A percentile compares a stretch with the other conserved stretches of the same genome.
Evolutionary conservation across 2,797 vertebrate species (phyloP).

Genomic region (Artibeus lituratus): DNA sequence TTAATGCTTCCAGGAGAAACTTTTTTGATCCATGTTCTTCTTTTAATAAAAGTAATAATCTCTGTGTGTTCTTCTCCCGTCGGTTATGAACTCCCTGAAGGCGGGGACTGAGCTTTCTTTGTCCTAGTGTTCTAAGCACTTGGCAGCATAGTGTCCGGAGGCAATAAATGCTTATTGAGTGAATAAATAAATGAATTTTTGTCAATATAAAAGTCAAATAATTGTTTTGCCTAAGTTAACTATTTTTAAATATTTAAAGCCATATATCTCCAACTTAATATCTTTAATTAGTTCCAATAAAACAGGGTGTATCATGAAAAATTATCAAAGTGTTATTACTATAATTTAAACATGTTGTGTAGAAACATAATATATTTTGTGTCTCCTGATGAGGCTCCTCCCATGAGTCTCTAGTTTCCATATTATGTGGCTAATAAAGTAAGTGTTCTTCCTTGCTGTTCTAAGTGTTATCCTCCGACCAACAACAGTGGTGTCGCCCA

Average conservation of each 20-base stretch:
- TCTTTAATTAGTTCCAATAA: conserved; percentile 1
- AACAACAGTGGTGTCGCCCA: not conserved
- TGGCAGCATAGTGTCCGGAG: not conserved
- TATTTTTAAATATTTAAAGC: conserved; percentile 44
- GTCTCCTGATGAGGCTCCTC: not conserved
- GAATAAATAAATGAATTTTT: conserved; percentile 12
- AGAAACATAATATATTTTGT: not conserved
- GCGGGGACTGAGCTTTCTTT: not conserved
- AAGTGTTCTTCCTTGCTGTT: not conserved
- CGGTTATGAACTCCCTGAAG: not conserved
- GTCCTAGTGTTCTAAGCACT: not conserved
- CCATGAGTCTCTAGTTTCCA: not conserved
- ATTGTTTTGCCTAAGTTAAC: not conserved
- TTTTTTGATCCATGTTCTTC: not conserved
- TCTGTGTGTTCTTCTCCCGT: not conserved
- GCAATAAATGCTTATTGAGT: not conserved
- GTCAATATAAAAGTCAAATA: not conserved
- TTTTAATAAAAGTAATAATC: conserved; percentile 1
- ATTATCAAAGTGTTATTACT: not conserved
- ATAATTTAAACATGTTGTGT: not conserved
- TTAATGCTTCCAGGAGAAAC: not conserved
- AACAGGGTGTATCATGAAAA: not conserved
- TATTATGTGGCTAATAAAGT: not conserved
- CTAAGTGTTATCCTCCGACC: not conserved
- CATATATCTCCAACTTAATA: not conserved